These are phyloP conservation scores for Pseudomyrmex sp. DNA, from an alignment of 1,140 invertebrate species.

Conservation along the genomic window DNA sequence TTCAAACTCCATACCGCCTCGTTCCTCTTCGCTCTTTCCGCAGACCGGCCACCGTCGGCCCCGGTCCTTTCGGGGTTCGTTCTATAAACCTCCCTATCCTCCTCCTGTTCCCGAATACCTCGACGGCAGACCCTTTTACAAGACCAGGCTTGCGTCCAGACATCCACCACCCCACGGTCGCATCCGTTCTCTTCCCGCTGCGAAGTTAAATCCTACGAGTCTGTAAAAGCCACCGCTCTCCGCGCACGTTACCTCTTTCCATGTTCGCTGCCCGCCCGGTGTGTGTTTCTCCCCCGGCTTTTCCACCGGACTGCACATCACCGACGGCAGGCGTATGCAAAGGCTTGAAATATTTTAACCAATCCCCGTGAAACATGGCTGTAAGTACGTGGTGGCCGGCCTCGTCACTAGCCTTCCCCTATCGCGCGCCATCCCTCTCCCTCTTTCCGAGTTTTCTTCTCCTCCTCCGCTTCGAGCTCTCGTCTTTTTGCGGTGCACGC, in stretches of 20 bases:
- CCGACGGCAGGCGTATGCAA: constrained; percentile 40
- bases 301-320: constrained; percentile 13
- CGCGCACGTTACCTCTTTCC: not conserved
- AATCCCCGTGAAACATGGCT: constrained; percentile 60
- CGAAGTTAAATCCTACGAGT: constrained; percentile 78
- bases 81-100: constrained; percentile 10
- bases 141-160: constrained; percentile 48
- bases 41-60: constrained; percentile 26
- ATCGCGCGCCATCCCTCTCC: constrained; percentile 8
- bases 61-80: constrained; percentile 62
- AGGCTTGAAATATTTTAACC: constrained; percentile 71
- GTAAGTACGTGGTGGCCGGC: constrained; percentile 22
- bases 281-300: constrained; percentile 50
- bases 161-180: not conserved
- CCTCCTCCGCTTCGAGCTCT: not conserved
- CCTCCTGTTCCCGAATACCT: constrained; percentile 26
- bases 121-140: constrained; percentile 34
- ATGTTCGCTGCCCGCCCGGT: not conserved
- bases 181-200: not conserved
- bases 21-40: constrained; percentile 17
- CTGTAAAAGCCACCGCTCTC: constrained; percentile 62
- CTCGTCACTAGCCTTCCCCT: constrained; percentile 38
- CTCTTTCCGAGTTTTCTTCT: not conserved
- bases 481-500: not conserved
- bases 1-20: constrained; percentile 14